These are phyloP conservation scores for Chrysomela aeneicollis DNA, from an alignment of 2,888 invertebrate species.

Conservation along the genomic window DNA sequence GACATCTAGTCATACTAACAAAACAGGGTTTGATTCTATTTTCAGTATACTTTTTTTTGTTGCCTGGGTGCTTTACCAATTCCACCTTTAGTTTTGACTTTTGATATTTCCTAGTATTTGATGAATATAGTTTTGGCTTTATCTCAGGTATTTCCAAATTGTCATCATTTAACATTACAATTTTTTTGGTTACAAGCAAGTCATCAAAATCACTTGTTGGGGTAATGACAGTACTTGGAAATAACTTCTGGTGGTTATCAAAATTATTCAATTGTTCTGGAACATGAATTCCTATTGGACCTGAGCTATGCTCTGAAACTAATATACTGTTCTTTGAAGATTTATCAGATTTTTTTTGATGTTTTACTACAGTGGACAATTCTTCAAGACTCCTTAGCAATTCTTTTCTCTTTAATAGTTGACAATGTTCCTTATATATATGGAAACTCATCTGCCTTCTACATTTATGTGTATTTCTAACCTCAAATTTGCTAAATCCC, in stretches of 20 bases:
- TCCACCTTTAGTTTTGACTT: constrained; percentile 8
- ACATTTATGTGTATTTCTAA: constrained; percentile 23
- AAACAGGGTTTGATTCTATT: constrained; percentile 28
- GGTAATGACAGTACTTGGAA: too few relatives aligned
- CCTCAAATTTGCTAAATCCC: constrained; percentile 35
- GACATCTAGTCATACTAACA: constrained; percentile 27
- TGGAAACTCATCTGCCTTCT: background rate
- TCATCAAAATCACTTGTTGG: constrained; percentile 18
- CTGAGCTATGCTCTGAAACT: too few relatives aligned
- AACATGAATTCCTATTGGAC: background rate
- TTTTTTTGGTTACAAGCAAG: constrained; percentile 38
- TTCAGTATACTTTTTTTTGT: background rate
- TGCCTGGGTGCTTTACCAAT: background rate
- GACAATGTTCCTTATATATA: background rate
- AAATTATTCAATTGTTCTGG: background rate
- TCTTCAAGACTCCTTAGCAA: background rate
- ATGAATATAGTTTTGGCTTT: background rate
- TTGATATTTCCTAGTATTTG: constrained; percentile 1
- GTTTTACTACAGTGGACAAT: background rate
- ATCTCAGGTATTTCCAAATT: background rate
- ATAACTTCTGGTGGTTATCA: too few relatives aligned
- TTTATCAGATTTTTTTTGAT: background rate
- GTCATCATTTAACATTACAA: constrained; percentile 33
- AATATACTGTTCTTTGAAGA: too few relatives aligned
- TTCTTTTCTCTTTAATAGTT: background rate